Evolutionary conservation across 2,113 vertebrate genomes (phyloP).

Genomic region (Oophaga pumilio): DNA sequence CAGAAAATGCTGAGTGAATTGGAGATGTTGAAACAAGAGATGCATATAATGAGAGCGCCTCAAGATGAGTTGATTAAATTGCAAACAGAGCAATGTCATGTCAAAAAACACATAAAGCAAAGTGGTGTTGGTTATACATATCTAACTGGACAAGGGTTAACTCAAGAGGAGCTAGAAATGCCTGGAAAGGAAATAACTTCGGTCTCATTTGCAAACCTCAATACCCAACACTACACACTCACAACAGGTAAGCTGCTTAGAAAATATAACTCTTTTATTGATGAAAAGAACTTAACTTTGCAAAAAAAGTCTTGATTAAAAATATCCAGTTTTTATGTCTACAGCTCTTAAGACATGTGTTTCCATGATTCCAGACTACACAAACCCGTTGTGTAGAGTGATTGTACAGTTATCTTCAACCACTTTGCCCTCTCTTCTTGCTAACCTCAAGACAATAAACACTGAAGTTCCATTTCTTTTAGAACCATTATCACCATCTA

Average conservation of each 20-base stretch:
- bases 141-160: neutral
- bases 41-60: neutral
- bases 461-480: neutral
- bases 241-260: slow-evolving; percentile 1
- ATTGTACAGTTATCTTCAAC: no score
- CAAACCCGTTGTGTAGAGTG: no score
- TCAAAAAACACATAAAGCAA: neutral
- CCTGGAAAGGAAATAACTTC: neutral
- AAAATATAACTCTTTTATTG: neutral
- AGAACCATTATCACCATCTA: neutral
- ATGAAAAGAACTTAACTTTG: neutral
- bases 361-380: no score
- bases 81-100: neutral
- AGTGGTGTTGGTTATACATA: no score
- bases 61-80: neutral
- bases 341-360: no score
- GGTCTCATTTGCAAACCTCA: neutral
- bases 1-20: neutral
- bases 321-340: no score
- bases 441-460: no score
- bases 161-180: neutral
- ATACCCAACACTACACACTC: neutral
- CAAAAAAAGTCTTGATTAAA: neutral
- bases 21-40: neutral
- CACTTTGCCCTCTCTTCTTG: no score